Evolutionary conservation across 2,888 invertebrate genomes (phyloP).

Genomic region (Pyrocoelia pectoralis): DNA sequence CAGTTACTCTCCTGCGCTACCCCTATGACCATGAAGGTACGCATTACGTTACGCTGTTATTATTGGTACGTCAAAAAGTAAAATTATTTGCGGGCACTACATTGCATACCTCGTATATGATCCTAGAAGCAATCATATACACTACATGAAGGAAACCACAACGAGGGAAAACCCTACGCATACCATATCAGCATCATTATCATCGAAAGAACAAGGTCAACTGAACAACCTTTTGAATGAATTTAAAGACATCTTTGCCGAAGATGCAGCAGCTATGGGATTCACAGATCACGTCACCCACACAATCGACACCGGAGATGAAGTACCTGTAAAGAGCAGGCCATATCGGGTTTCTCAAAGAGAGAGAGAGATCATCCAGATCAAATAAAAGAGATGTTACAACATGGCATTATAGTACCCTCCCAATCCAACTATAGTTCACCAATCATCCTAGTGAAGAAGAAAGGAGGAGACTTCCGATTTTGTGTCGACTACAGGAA

Average conservation of each 20-base stretch:
- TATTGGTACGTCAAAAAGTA: not conserved
- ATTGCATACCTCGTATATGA: not conserved
- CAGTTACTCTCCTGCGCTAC: not conserved
- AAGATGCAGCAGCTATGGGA: not conserved
- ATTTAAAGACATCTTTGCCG: not conserved
- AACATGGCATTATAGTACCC: not conserved
- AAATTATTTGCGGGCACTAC: not conserved
- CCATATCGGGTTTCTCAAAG: conserved; percentile 4
- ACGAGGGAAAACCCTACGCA: too few species aligned
- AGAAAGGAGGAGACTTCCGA: conserved; percentile 13
- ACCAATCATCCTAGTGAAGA: not conserved
- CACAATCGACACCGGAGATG: not conserved
- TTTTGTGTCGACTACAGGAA: conserved; percentile 38
- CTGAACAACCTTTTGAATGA: not conserved
- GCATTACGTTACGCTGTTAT: not conserved
- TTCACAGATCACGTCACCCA: not conserved
- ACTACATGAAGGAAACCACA: not conserved
- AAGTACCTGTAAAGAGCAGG: not conserved
- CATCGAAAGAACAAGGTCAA: not conserved
- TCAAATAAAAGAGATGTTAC: conserved; percentile 4
- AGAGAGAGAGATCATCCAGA: not conserved
- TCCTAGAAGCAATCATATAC: too few species aligned
- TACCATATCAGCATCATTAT: not conserved
- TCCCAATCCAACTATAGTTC: not conserved
- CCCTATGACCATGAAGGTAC: not conserved